A percentile compares a stretch with the other conserved stretches of the same genome.
Evolutionary conservation across 2,113 vertebrate genomes (phyloP).

Genomic region (Nipponia nippon): DNA sequence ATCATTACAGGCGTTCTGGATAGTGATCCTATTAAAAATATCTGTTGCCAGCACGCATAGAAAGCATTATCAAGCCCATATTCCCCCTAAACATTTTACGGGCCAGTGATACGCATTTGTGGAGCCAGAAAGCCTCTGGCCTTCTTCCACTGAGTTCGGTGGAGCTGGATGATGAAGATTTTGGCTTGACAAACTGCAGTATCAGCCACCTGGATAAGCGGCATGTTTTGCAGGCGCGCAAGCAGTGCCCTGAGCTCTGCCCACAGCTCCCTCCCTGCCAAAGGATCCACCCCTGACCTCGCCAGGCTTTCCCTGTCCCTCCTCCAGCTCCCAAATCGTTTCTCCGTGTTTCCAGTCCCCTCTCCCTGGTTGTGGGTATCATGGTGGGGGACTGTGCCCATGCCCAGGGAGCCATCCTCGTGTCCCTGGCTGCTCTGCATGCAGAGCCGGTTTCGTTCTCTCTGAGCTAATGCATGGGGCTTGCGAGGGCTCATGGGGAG

Average conservation of each 20-base stretch:
- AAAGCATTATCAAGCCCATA: not conserved
- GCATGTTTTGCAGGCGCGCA: not conserved
- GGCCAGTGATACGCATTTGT: not conserved
- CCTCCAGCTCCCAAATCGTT: not conserved
- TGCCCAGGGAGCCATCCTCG: accelerated
- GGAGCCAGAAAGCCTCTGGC: not conserved
- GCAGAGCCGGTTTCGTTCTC: not conserved
- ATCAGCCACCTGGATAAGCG: not conserved
- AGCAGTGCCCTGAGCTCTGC: not conserved
- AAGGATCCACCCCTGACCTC: not conserved
- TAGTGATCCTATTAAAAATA: not conserved
- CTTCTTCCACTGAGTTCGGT: not conserved
- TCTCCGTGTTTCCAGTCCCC: not conserved
- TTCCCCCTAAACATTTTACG: not conserved
- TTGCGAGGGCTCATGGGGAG: not conserved
- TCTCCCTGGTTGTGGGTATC: not conserved
- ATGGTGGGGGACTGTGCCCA: accelerated
- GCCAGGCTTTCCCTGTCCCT: not conserved
- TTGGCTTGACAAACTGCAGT: not conserved
- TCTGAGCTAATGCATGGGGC: not conserved
- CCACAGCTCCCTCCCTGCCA: not conserved
- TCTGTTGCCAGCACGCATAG: not conserved
- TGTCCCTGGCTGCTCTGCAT: not conserved
- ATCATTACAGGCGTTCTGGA: not conserved
- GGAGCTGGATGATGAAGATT: not conserved